Evolutionary conservation across 2,888 invertebrate genomes (phyloP), one percentile per base, ranked within the genome.

Genomic region (Nemotelus pantherinus): DNA sequence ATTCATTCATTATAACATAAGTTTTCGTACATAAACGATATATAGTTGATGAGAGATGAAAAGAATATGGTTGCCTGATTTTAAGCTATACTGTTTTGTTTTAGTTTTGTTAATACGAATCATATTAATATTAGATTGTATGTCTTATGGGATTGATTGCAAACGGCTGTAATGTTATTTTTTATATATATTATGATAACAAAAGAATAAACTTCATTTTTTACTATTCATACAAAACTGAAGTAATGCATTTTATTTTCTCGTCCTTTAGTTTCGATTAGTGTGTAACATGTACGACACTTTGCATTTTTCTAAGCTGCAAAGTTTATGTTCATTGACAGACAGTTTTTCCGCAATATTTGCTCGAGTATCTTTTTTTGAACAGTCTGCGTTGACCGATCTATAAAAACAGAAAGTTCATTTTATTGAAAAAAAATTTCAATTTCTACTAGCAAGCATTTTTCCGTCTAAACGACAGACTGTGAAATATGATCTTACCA

Each of bases 71-170:
- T 63, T 63, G 63, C 63, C 63, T 63, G 63, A 41, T 63, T 63
- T 63, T 50, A 50, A 7, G 9, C 50, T 5, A 39, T 63, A 63
- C 25, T 57, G 43, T 63, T 63, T 41, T 63, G 7, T 7, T 63
- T 63, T 25, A 41, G 43, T 63, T 63, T 5, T 5, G 6, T 39
- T 41, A 5, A 25, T 63, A 63, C 63, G 5, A 63, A 41, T 63
- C 43, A 39, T 41, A 63, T 7, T 7, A 63, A 25, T 25, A 6
- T 63, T 63, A 63, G 63, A 63, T 41, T 63, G 63, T 63, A 63
- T 63, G 63, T 63, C 43, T 63, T 43, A 63, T 25, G 63, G 41
- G 25, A 63, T 63, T 63, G 63, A 63, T 63, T 63, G 63, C 63
- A 63, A 43, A 63, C 58, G 39, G 63, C 63, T 63, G 63, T 63